Percentiles rank a stretch among this genome's conserved stretches.
Evolutionary conservation across 2,888 invertebrate species (phyloP).

Genomic region (Conops quadrifasciatus): DNA sequence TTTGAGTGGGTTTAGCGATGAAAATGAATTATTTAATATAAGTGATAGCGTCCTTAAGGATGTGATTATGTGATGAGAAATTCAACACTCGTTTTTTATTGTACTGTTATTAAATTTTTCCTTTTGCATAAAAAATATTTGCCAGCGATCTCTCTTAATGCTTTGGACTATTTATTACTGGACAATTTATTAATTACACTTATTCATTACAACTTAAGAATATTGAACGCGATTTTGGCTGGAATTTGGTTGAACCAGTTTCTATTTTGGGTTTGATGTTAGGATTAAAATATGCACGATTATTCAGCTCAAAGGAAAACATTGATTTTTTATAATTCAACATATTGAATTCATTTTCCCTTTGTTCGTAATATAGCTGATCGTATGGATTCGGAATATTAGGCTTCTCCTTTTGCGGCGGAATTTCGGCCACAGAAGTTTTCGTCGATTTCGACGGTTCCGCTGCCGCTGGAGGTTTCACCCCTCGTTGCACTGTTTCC

Average conservation of each 20-base stretch:
- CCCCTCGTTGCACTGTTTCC: slow-evolving; percentile 8
- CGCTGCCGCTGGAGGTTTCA: not conserved
- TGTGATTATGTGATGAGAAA: slow-evolving; percentile 38
- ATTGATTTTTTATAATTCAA: slow-evolving; percentile 48
- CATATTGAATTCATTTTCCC: slow-evolving; percentile 46
- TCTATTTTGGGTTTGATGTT: slow-evolving; percentile 37
- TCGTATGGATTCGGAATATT: slow-evolving; percentile 41
- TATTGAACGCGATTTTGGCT: slow-evolving; percentile 37
- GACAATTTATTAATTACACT: slow-evolving; percentile 15
- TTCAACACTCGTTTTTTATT: slow-evolving; percentile 3
- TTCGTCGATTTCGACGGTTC: not conserved
- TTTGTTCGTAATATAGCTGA: slow-evolving; percentile 45
- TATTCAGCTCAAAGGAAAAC: slow-evolving; percentile 44
- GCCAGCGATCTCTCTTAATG: not conserved
- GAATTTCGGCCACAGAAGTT: not conserved
- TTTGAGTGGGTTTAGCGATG: slow-evolving; percentile 2
- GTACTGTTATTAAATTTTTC: slow-evolving; percentile 1
- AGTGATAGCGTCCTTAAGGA: slow-evolving; percentile 47
- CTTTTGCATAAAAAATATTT: slow-evolving; percentile 6
- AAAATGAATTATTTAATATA: slow-evolving; percentile 43
- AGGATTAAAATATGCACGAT: slow-evolving; percentile 41
- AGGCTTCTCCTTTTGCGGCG: slow-evolving; percentile 2
- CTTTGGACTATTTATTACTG: slow-evolving; percentile 3
- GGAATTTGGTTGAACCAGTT: not conserved
- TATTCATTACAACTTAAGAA: slow-evolving; percentile 38